A percentile compares a stretch with the other conserved stretches of the same genome.
Conservation (phyloP, 2,113 vertebrate genomes). For the Crotophaga sulcirostris region DNA sequence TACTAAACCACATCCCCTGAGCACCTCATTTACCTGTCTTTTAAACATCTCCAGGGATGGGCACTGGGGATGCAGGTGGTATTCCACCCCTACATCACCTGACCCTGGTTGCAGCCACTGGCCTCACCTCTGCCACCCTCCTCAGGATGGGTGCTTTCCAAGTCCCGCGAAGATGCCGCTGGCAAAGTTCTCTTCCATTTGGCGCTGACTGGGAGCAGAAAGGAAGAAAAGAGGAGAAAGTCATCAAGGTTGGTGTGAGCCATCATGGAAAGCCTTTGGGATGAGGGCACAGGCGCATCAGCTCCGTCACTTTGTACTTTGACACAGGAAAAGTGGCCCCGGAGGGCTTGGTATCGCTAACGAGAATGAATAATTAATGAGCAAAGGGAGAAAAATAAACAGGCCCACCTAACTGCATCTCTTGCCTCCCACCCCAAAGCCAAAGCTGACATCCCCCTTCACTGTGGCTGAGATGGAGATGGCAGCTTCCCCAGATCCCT, state of each 20-base stretch:
- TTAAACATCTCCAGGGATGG: too few species aligned
- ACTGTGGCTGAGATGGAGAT: rapidly evolving
- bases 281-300: background rate
- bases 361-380: background rate
- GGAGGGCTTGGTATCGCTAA: background rate
- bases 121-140: constrained; percentile 21
- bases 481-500: background rate
- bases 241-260: rapidly evolving
- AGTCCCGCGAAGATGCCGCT: background rate
- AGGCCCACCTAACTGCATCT: background rate
- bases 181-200: constrained; percentile 2
- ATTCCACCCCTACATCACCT: background rate
- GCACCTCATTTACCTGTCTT: too few species aligned
- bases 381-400: rapidly evolving
- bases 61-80: background rate
- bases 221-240: background rate
- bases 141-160: background rate
- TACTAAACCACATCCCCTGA: too few species aligned
- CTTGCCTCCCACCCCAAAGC: background rate
- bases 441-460: background rate
- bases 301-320: rapidly evolving
- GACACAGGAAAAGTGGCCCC: background rate
- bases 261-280: background rate
- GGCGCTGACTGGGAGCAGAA: background rate
- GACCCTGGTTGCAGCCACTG: rapidly evolving